These are phyloP conservation scores for Lamellibrachia luymesi DNA, from an alignment of 1,140 invertebrate species.

Conservation along the genomic window DNA sequence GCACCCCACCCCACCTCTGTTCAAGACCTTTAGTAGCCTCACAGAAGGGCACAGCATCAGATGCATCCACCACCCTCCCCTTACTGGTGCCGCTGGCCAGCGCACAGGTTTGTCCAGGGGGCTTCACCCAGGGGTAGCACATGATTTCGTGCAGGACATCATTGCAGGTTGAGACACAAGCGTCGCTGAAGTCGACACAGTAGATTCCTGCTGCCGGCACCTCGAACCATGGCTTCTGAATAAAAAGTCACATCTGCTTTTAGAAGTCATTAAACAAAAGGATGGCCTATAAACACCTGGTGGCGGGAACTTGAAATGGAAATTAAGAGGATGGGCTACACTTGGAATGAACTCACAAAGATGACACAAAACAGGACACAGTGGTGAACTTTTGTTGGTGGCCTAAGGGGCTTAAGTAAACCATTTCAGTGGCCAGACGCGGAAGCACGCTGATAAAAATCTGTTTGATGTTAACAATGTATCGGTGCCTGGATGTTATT, in stretches of 20 bases:
- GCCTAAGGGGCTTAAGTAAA: not conserved
- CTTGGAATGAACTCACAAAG: no score
- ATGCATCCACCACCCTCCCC: not conserved
- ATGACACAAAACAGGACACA: not conserved
- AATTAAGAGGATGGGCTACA: not conserved
- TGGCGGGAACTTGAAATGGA: not conserved
- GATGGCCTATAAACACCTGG: not conserved
- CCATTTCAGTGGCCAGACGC: not conserved
- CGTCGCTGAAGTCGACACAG: constrained; percentile 61
- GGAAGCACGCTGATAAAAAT: no score
- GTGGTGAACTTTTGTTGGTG: not conserved
- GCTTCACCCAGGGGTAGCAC: not conserved
- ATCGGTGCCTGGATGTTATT: no score
- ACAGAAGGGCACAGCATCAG: not conserved
- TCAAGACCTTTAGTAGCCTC: not conserved
- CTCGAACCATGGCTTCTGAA: constrained; percentile 61
- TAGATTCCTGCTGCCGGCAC: constrained; percentile 74
- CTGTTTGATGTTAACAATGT: no score
- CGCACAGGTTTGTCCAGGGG: not conserved
- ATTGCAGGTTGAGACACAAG: not conserved
- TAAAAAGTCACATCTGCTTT: constrained; percentile 4
- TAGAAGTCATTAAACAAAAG: no score
- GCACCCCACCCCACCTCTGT: not conserved
- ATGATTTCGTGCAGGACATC: not conserved
- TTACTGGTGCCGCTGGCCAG: not conserved